A percentile compares a stretch with the other conserved stretches of the same genome.
Conservation (phyloP, 2,797 vertebrate species). For the Chrysocyon brachyurus region DNA sequence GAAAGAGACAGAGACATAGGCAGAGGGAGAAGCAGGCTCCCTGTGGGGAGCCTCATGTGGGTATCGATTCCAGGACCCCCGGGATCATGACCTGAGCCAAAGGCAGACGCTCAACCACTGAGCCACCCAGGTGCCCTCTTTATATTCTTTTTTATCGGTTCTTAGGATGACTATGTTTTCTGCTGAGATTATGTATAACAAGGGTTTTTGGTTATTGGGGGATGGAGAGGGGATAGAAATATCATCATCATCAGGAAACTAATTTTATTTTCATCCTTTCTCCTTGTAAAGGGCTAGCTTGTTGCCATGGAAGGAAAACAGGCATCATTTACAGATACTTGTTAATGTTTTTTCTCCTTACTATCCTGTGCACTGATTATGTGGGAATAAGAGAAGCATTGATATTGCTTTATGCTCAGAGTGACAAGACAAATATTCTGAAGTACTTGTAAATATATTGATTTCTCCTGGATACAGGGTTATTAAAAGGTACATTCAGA, state of each 20-base stretch:
- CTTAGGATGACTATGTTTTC: not conserved
- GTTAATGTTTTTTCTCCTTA: not conserved
- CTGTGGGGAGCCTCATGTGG: too few relatives aligned
- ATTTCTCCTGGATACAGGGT: not conserved
- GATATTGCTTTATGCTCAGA: not conserved
- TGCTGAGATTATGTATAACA: not conserved
- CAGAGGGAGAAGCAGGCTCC: too few relatives aligned
- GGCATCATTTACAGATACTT: not conserved
- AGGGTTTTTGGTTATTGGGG: not conserved
- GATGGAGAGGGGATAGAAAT: not conserved
- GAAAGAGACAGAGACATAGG: too few relatives aligned
- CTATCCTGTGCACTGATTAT: not conserved
- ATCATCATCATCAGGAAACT: not conserved
- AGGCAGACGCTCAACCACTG: too few relatives aligned
- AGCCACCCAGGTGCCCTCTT: not conserved
- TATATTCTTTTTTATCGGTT: constrained; percentile 20
- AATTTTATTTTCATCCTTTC: constrained; percentile 4
- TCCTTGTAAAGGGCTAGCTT: constrained; percentile 8
- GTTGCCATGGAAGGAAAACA: constrained; percentile 12
- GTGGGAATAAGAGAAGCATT: not conserved
- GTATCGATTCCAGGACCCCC: too few relatives aligned
- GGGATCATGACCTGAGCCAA: too few relatives aligned
- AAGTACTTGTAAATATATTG: constrained; percentile 14
- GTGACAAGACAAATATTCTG: constrained; percentile 10
- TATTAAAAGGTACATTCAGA: not conserved